Evolutionary conservation across 2,113 vertebrate genomes (phyloP), one percentile per base, ranked within the genome.

Genomic region (Octodon degus): DNA sequence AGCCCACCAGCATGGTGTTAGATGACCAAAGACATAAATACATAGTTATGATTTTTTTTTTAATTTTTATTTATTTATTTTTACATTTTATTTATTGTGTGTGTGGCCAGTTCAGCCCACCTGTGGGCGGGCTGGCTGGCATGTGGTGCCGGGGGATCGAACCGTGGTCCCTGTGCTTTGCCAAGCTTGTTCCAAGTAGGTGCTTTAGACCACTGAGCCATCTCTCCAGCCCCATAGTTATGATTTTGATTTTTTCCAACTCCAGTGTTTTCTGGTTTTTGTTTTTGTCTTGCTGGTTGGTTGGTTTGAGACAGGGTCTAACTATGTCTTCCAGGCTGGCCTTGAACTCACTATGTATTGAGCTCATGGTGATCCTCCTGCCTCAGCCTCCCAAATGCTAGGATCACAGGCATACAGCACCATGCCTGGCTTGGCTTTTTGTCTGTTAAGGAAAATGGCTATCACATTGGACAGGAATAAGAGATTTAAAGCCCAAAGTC

Each of bases 1-100:
- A 10, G 43, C 58, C 7, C 68, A 53, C 4, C n/a, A 47, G 13
- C 24, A 12, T 82, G 19, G 32, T 76, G 24, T 84, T 80, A 89
- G 22, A 8, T 68, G 47, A 88, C 65, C 62, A 77, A 79, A 90
- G 74, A 12, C 20, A 22, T n/a, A 83, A 83, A 55, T 82, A 67
- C 12, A 74, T 60, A 11, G 3, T 88, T 95, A 34, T 68, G 17
- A 25, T 80, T 88, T 90, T 92, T 53, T 84, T 94, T 72, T 90
- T 25, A n/a, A n/a, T n/a, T n/a, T n/a, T n/a, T n/a, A n/a, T n/a
- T n/a, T n/a, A n/a, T n/a, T n/a, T n/a, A n/a, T n/a, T n/a, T n/a
- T n/a, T n/a, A n/a, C n/a, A n/a, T n/a, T n/a, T n/a, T n/a, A n/a
- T n/a, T n/a, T n/a, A n/a, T n/a, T n/a, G n/a, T n/a, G n/a, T n/a